Base-by-base conservation (phyloP, 2,113 vertebrate genomes). In the Xiphias gladius region DNA sequence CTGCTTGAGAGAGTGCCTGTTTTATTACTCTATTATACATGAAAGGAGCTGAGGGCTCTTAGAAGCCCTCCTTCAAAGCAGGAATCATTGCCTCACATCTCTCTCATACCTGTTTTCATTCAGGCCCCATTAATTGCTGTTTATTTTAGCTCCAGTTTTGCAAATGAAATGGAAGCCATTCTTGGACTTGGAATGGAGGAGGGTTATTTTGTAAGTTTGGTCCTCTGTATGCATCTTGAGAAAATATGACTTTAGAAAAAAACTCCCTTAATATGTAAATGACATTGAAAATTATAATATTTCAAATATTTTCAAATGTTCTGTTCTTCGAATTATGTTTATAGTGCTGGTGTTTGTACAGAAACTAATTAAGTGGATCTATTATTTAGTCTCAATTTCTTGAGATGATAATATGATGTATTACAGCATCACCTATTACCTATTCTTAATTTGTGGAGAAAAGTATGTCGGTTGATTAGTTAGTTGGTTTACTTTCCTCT, bases 21-120 rank as follows among this genome's bases (percentile, higher is more conserved):
- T 89, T 93, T 90, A 94, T 90, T 89, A 85, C 73, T 91, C 83
- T 84, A 83, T 91, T 88, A 89, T 89, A 92, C 86, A 91, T 89
- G 86, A 91, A 89, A 92, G 88, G 74, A 86, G 65, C 77, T 64
- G 48, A 82, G 80, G 73, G 63, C 69, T 89, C 72, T 93, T 65
- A 89, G 86, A 89, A 87, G 82, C 73, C 76, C 54, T 85, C 78
- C 81, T 89, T 91, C 89, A 92, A 92, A 88, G 85, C 68, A 87
- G 68, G 80, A 91, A 89, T 90, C 83, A 85, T 79, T 75, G 66
- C 84, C 10, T 85, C 70, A 76, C 76, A 88, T 86, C 68, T 85
- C 58, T 78, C 63, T 73, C 71, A 61, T 80, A 55, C 59, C 67
- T 79, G 74, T 85, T 91, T 92, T 72, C 74, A 87, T 84, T 86